These are phyloP conservation scores for Geotrypetes seraphini DNA, from an alignment of 2,797 vertebrate genomes.

Conservation along the genomic window DNA sequence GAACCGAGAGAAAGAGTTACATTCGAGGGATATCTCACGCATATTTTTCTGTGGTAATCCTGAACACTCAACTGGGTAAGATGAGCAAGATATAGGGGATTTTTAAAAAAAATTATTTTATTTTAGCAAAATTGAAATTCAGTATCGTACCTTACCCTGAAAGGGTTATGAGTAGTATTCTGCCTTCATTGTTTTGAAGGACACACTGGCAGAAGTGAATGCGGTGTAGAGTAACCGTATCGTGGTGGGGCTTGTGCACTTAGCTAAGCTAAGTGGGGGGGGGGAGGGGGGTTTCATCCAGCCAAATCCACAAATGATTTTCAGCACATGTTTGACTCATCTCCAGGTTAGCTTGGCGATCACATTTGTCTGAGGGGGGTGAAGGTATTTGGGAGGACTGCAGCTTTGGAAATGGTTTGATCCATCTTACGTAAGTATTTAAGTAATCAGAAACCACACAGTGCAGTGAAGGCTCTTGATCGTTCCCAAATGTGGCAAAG, in stretches of 20 bases:
- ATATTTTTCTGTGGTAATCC: too few relatives aligned
- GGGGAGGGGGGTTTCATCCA: not conserved
- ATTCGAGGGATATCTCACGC: too few relatives aligned
- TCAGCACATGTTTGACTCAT: rapidly evolving
- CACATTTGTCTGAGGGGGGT: not conserved
- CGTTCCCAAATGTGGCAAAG: conserved; percentile 3
- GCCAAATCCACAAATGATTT: not conserved
- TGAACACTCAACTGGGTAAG: too few relatives aligned
- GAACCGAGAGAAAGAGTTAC: too few relatives aligned
- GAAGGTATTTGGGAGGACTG: not conserved
- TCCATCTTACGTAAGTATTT: not conserved
- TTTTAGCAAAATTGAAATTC: too few relatives aligned
- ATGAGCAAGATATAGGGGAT: too few relatives aligned
- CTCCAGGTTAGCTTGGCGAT: not conserved
- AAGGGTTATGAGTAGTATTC: too few relatives aligned
- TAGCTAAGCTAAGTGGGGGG: too few relatives aligned
- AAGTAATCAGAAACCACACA: not conserved
- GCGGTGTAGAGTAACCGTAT: conserved; percentile 1
- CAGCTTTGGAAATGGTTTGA: not conserved
- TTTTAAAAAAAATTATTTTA: too few relatives aligned
- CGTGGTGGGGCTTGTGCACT: conserved; percentile 11
- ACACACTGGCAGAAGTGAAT: not conserved
- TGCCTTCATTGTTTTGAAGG: too few relatives aligned
- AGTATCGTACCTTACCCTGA: too few relatives aligned
- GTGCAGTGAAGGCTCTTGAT: not conserved